These are phyloP conservation scores for Cephus pulcher DNA, from an alignment of 2,888 invertebrate genomes.

Conservation along the genomic window DNA sequence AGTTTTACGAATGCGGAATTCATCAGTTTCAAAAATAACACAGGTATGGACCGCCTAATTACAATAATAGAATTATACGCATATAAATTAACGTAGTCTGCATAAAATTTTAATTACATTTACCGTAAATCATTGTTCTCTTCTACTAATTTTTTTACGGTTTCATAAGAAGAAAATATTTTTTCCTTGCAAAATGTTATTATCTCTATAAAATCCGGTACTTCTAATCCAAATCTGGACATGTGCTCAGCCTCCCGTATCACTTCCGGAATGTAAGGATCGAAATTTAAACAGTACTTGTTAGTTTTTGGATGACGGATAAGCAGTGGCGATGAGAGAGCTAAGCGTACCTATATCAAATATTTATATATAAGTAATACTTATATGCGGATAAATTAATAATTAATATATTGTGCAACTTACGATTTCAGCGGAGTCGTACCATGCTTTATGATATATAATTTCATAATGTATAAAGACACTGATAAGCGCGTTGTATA, in stretches of 20 bases:
- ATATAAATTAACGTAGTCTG: background rate
- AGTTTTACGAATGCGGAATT: constrained; percentile 76
- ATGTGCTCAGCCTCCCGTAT: constrained; percentile 86
- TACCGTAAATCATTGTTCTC: constrained; percentile 70
- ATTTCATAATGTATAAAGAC: constrained; percentile 87
- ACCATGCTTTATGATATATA: constrained; percentile 86
- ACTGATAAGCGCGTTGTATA: constrained; percentile 82
- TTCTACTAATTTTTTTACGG: constrained; percentile 73
- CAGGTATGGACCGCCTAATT: constrained; percentile 69
- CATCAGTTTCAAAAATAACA: constrained; percentile 78
- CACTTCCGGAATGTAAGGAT: constrained; percentile 77
- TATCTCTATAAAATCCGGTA: constrained; percentile 82
- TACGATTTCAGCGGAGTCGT: constrained; percentile 79
- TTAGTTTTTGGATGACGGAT: constrained; percentile 75
- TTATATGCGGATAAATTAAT: background rate
- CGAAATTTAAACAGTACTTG: constrained; percentile 79
- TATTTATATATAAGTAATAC: constrained; percentile 6
- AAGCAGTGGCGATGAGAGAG: constrained; percentile 78
- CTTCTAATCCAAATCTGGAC: constrained; percentile 79
- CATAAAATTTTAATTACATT: constrained; percentile 9
- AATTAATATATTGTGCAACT: constrained; percentile 39
- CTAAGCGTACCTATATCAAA: constrained; percentile 70
- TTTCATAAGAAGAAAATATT: constrained; percentile 73
- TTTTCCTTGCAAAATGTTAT: constrained; percentile 80
- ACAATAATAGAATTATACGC: background rate